A percentile compares a stretch with the other conserved stretches of the same genome.
phyloP scores from a whole-genome alignment of 2,888 invertebrate species.

The Globia sparganii region DNA sequence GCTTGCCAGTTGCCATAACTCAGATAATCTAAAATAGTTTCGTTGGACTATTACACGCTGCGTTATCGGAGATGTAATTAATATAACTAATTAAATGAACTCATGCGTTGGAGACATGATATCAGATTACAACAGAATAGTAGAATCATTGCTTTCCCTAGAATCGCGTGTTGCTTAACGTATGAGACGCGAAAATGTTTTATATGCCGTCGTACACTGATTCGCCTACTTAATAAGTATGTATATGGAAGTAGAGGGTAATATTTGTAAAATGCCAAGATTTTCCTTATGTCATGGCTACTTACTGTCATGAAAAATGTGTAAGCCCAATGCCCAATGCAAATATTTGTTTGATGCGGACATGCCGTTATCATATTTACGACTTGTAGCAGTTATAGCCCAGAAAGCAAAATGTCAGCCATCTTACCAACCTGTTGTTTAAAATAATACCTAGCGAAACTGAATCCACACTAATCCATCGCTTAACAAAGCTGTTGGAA shows the following conservation, averaged over 20 bases:
- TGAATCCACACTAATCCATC: conserved; percentile 51
- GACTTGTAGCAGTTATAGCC: neutral
- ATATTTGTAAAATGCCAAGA: neutral
- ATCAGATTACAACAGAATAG: conserved; percentile 51
- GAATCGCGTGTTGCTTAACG: conserved; percentile 30
- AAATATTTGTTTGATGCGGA: conserved; percentile 21
- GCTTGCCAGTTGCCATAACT: conserved; percentile 67
- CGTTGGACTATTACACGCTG: conserved; percentile 54
- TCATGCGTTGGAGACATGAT: conserved; percentile 30
- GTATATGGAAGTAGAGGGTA: neutral
- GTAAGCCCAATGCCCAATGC: neutral
- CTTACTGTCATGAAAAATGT: neutral
- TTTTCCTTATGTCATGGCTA: neutral
- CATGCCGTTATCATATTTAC: conserved; percentile 12
- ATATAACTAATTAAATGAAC: conserved; percentile 55
- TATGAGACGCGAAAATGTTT: conserved; percentile 11
- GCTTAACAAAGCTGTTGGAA: conserved; percentile 41
- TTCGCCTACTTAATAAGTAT: neutral
- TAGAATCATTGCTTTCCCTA: conserved; percentile 36
- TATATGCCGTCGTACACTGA: conserved; percentile 25
- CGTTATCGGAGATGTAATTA: conserved; percentile 63
- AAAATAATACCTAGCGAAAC: neutral
- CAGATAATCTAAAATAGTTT: conserved; percentile 66
- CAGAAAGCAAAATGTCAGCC: neutral
- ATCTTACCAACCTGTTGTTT: conserved; percentile 11